Evolutionary conservation across 64 coral and sea anemone genomes (phyloP), one percentile per base, ranked within the genome.

Genomic region (Catalaphyllia jardinei): DNA sequence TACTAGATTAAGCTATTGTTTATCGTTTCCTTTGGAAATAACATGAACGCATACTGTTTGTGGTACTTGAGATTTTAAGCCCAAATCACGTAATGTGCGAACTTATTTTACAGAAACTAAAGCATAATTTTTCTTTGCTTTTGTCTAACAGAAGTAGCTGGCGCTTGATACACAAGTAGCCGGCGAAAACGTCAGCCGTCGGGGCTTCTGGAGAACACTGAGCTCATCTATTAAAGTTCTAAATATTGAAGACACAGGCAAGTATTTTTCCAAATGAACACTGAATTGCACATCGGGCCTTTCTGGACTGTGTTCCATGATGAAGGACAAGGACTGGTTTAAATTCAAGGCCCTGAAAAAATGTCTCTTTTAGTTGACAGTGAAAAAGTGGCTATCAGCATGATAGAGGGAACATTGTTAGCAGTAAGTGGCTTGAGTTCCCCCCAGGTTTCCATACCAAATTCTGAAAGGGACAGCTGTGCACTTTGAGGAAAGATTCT

Each of bases 371-470:
- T 89, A 28, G 87, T 89, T 62, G 87, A 55, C 31, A 62, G 65
- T 29, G 76, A 89, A n/a, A 75, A 60, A n/a, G 87, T 89, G 4
- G 38, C 74, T 13, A 75, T 89, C 28, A 89, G 14, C 52, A 52
- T 46, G 18, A 77, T 79, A 1, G 77, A 79, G 25, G 50, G 77
- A 10, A 57, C 51, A 79, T 79, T 12, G 60, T 52, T 79, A 60
- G 52, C 52, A 29, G 77, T 79, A 27, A 79, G 27, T 8, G 77
- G 60, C 50, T 79, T 79, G 22, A 79, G 24, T 57, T 79, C n/a
- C 77, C 29, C 77, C 31, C 25, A 79, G 57, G 27, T 90, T 82
- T n/a, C 79, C 81, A 62, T 76, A 91, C 89, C 89, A 91, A 61
- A 57, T 19, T 81, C 80, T 38, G 28, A 91, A 91, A 29, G 80